Conservation (phyloP, 2,113 vertebrate genomes). For the Hydrolagus affinis region DNA sequence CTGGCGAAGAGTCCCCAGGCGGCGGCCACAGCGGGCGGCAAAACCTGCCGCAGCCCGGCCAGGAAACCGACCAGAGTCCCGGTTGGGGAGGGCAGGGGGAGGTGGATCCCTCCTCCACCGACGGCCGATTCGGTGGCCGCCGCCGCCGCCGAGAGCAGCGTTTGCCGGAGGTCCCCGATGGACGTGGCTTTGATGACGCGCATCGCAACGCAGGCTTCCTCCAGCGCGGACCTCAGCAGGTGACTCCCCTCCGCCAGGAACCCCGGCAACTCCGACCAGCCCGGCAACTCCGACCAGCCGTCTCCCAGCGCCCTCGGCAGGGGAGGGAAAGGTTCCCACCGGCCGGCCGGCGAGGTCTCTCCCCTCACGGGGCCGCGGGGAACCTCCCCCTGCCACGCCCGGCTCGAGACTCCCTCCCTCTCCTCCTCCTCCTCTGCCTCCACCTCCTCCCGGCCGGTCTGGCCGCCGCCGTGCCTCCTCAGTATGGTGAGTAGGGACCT, state of each 20-base stretch:
- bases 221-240: constrained; percentile 42
- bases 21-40: constrained; percentile 40
- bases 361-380: too few species aligned
- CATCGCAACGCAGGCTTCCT: constrained; percentile 43
- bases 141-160: background rate
- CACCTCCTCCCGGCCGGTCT: too few species aligned
- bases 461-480: too few species aligned
- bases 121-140: background rate
- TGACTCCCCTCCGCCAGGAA: constrained; percentile 47
- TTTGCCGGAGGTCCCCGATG: background rate
- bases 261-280: constrained; percentile 42
- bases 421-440: background rate
- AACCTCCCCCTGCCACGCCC: too few species aligned
- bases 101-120: background rate
- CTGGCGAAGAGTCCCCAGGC: constrained; percentile 42
- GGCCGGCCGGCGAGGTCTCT: too few species aligned
- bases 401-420: too few species aligned
- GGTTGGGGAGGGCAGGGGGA: too few species aligned
- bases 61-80: background rate
- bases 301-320: background rate
- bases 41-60: constrained; percentile 41
- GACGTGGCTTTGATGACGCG: background rate
- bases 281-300: background rate
- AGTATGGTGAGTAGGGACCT: background rate
- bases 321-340: background rate